Evolutionary conservation across 2,888 invertebrate species (phyloP).

Genomic region (Xestia xanthographa): DNA sequence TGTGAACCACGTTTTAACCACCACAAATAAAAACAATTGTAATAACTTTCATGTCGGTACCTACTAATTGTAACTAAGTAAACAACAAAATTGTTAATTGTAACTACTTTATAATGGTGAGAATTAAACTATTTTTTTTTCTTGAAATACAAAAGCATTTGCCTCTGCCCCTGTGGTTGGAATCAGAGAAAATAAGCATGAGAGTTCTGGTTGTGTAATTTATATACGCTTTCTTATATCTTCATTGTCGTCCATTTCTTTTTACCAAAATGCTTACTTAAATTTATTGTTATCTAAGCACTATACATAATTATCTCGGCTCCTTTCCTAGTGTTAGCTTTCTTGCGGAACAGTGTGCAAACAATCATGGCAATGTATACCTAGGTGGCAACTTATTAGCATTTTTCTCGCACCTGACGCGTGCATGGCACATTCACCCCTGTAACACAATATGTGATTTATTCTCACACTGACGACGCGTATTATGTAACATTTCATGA

Average conservation of each 20-base stretch:
- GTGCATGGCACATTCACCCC: constrained; percentile 41
- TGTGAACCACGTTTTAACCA: too few relatives aligned
- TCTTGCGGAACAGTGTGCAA: neutral
- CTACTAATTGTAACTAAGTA: too few relatives aligned
- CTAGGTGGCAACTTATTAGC: constrained; percentile 17
- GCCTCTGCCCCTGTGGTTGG: neutral
- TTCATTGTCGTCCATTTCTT: constrained; percentile 5
- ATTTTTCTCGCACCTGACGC: constrained; percentile 47
- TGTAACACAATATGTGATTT: constrained; percentile 54
- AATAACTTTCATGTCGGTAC: too few relatives aligned
- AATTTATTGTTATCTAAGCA: neutral
- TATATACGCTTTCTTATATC: neutral
- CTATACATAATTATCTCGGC: too few relatives aligned
- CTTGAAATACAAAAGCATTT: neutral
- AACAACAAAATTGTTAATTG: too few relatives aligned
- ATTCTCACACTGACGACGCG: constrained; percentile 52
- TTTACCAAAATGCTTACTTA: constrained; percentile 9
- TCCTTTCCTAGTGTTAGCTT: neutral
- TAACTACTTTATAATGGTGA: too few relatives aligned
- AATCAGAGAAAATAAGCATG: constrained; percentile 1
- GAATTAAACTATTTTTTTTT: too few relatives aligned
- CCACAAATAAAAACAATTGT: too few relatives aligned
- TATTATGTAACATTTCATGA: constrained; percentile 55
- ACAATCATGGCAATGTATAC: neutral
- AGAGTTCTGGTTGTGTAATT: constrained; percentile 1